These are phyloP conservation scores for Coreius guichenoti DNA, from an alignment of 2,797 vertebrate species.

Conservation along the genomic window DNA sequence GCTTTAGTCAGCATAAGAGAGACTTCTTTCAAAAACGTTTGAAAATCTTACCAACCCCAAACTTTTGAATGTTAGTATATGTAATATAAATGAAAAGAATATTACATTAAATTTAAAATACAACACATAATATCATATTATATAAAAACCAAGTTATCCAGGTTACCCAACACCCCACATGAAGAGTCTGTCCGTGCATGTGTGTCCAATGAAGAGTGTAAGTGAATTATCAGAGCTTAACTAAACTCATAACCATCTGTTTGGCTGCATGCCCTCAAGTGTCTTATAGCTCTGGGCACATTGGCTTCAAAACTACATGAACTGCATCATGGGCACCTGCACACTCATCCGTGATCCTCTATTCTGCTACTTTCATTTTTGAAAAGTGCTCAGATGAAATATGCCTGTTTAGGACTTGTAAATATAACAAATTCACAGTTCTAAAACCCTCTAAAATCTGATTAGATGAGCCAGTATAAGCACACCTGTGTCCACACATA, in stretches of 20 bases:
- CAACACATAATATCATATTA: background rate
- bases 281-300: conserved; percentile 45
- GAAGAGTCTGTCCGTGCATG: conserved; percentile 45
- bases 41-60: background rate
- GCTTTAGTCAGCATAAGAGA: background rate
- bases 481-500: background rate
- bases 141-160: conserved; percentile 7
- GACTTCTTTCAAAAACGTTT: background rate
- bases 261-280: conserved; percentile 58
- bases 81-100: too few species aligned
- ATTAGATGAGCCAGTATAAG: background rate
- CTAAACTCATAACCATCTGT: conserved; percentile 68
- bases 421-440: background rate
- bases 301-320: conserved; percentile 47
- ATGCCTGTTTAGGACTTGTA: conserved; percentile 17
- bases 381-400: background rate
- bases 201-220: conserved; percentile 53
- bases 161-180: conserved; percentile 46
- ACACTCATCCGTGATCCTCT: conserved; percentile 41
- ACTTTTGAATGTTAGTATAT: too few species aligned
- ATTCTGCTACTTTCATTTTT: conserved; percentile 1
- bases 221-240: conserved; percentile 66
- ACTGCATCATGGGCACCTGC: conserved; percentile 43
- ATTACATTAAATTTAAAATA: background rate
- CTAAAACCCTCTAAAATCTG: background rate